Evolutionary conservation across 1,140 invertebrate species (phyloP).

Genomic region (Cepaea nemoralis): DNA sequence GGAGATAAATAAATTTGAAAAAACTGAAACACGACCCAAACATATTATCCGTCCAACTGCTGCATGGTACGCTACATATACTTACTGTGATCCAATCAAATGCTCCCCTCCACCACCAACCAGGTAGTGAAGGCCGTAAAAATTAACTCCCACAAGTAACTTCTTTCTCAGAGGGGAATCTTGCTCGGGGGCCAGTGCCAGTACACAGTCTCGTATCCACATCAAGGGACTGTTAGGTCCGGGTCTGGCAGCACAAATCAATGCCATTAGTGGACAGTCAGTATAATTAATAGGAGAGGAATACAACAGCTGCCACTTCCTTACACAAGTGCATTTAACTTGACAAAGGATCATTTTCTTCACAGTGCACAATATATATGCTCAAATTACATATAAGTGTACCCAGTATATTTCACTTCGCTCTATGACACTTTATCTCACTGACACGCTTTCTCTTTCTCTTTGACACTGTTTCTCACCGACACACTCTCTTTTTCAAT

Average conservation of each 20-base stretch:
- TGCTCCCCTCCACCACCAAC: constrained; percentile 80
- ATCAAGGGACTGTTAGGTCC: constrained; percentile 87
- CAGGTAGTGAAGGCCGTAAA: constrained; percentile 92
- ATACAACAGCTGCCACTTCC: background rate
- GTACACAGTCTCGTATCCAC: constrained; percentile 86
- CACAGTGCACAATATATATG: too few relatives aligned
- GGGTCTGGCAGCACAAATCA: constrained; percentile 69
- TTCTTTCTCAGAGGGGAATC: constrained; percentile 78
- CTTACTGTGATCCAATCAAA: constrained; percentile 84
- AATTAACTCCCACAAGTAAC: constrained; percentile 91
- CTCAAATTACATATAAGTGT: too few relatives aligned
- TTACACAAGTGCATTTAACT: background rate
- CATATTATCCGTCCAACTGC: too few relatives aligned
- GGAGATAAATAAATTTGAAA: too few relatives aligned
- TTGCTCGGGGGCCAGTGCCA: constrained; percentile 76
- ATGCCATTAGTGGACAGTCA: background rate
- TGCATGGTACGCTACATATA: too few relatives aligned
- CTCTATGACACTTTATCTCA: too few relatives aligned
- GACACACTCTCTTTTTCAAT: too few relatives aligned
- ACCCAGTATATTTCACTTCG: too few relatives aligned
- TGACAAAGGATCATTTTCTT: background rate
- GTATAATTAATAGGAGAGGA: background rate
- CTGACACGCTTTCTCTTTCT: too few relatives aligned
- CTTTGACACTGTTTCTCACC: too few relatives aligned
- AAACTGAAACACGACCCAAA: too few relatives aligned